Evolutionary conservation across 2,113 vertebrate genomes (phyloP).

Genomic region (Mustelus asterias): DNA sequence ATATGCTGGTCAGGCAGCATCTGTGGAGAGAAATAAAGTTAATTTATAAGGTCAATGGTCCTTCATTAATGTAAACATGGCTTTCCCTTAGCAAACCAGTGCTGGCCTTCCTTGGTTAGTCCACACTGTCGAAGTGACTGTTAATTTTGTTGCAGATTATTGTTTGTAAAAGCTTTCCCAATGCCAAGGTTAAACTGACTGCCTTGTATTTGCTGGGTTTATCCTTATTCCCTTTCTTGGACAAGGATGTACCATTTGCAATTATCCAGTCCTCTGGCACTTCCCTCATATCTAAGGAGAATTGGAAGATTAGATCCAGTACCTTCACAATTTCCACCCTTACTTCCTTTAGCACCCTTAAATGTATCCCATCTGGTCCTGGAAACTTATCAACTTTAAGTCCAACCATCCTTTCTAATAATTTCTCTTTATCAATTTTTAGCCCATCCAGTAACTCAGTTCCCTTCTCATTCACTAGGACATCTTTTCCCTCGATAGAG

Average conservation of each 20-base stretch:
- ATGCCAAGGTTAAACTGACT: too few relatives aligned
- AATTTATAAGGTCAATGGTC: not conserved
- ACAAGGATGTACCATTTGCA: not conserved
- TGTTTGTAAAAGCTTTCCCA: too few relatives aligned
- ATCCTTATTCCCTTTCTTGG: too few relatives aligned
- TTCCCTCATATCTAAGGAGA: not conserved
- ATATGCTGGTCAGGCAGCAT: not conserved
- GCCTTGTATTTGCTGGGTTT: too few relatives aligned
- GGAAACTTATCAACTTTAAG: not conserved
- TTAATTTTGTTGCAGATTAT: too few relatives aligned
- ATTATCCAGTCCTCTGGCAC: not conserved
- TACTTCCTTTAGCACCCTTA: not conserved
- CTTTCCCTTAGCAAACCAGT: too few relatives aligned
- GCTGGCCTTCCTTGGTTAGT: too few relatives aligned
- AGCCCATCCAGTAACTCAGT: not conserved
- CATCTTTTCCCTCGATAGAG: not conserved
- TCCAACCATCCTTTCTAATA: not conserved
- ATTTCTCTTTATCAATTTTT: not conserved
- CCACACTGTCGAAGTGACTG: too few relatives aligned
- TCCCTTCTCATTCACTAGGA: not conserved
- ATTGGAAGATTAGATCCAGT: not conserved
- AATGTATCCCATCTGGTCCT: not conserved
- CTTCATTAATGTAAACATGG: not conserved
- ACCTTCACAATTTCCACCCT: not conserved
- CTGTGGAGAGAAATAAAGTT: not conserved